Evolutionary conservation across 2,888 invertebrate genomes (phyloP), one percentile per base, ranked within the genome.

Genomic region (Volucella bombylans): DNA sequence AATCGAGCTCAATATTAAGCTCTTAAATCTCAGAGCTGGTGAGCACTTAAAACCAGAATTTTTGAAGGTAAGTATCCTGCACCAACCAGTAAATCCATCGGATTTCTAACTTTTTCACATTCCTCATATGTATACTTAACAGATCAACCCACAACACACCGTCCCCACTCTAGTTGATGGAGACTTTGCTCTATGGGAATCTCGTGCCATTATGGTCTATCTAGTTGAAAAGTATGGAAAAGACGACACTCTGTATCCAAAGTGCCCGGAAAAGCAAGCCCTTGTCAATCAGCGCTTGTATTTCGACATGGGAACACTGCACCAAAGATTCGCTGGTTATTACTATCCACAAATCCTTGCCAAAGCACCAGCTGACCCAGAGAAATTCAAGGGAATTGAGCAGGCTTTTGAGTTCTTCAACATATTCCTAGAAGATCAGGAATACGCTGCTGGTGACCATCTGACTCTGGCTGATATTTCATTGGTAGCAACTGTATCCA

Each of bases 91-190:
- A 10, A 12, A 11, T 31, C 6, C n/a, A 10, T 38, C 18, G 41
- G 14, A 8, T 59, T 10, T 8, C 2, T 11, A 11, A 4, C 8
- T 10, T 12, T 50, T 10, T 3, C 57, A 15, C 45, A 31, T 59
- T 12, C 4, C 9, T 65, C 2, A 6, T 31, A 31, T 31, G 2
- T 39, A 67, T 15, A 0, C 41, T 23, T 10, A 18, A n/a, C 49
- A 96, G 96, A 91, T 96, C 55, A 97, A 96, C 91, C 96, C 96
- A 0, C 96, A 97, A 92, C 97, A 97, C 91, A 95, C 95, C 47
- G 94, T 97, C 81, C 97, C 97, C 9, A 96, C 96, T 0, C 91
- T 97, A 72, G 95, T 95, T 85, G 97, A 97, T 92, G 95, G 96
- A 88, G 97, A 96, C 0, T 95, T 97, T 89, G 92, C 94, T 9